Conservation (phyloP, 2,888 invertebrate species). For the Pomacea canaliculata region DNA sequence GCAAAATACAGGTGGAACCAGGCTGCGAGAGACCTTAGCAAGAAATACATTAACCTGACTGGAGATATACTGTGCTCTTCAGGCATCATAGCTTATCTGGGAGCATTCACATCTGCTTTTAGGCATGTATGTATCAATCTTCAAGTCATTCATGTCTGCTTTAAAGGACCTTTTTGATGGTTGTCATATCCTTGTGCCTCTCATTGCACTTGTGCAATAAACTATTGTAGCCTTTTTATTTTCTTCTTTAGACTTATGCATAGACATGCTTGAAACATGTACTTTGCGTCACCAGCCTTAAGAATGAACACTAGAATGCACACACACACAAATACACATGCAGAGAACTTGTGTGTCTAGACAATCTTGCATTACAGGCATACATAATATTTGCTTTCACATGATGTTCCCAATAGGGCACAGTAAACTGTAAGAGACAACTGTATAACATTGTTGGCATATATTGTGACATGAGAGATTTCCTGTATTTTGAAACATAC, state of each 20-base stretch:
- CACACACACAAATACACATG: no score
- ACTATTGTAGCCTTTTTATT: not conserved
- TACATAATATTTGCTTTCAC: no score
- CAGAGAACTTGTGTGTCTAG: no score
- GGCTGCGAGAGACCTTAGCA: constrained; percentile 63
- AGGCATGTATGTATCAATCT: constrained; percentile 56
- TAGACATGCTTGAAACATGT: no score
- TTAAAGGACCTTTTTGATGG: not conserved
- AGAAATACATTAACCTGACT: constrained; percentile 67
- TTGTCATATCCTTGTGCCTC: not conserved
- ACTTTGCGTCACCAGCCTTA: no score
- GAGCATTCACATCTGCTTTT: constrained; percentile 70
- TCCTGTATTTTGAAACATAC: constrained; percentile 23
- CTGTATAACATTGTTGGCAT: not conserved
- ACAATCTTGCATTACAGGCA: no score
- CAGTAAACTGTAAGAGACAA: not conserved
- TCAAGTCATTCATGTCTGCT: not conserved
- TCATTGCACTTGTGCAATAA: not conserved
- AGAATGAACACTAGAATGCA: no score
- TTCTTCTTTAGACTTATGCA: not conserved
- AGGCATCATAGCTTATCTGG: constrained; percentile 69
- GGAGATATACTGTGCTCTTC: constrained; percentile 79
- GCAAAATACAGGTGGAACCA: constrained; percentile 61
- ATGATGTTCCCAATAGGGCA: not conserved
- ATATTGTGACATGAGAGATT: not conserved